A percentile compares a stretch with the other conserved stretches of the same genome.
These are phyloP conservation scores for Papilio gigon DNA, from an alignment of 2,888 invertebrate genomes.

Conservation along the genomic window DNA sequence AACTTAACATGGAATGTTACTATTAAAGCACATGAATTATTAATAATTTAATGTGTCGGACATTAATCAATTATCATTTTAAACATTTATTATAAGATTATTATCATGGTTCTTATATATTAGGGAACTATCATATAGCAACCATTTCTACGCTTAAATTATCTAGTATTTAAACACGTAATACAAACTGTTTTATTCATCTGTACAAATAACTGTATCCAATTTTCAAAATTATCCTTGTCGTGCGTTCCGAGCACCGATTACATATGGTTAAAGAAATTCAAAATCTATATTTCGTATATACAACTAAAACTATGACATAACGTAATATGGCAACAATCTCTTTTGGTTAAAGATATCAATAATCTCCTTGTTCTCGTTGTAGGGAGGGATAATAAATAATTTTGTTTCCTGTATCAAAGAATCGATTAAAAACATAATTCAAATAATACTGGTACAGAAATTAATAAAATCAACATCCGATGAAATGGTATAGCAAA, in stretches of 20 bases:
- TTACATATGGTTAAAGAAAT: conserved; percentile 60
- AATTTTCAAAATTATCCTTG: conserved; percentile 60
- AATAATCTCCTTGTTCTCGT: conserved; percentile 42
- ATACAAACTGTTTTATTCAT: conserved; percentile 43
- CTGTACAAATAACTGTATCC: conserved; percentile 51
- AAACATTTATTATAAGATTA: conserved; percentile 15
- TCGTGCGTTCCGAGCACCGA: conserved; percentile 75
- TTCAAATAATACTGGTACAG: background rate
- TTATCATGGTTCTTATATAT: conserved; percentile 12
- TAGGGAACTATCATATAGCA: conserved; percentile 40
- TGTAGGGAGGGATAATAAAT: background rate
- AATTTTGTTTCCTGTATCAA: background rate
- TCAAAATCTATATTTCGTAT: conserved; percentile 55
- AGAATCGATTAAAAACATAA: background rate
- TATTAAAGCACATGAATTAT: conserved; percentile 58
- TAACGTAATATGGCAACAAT: conserved; percentile 74
- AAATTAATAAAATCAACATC: background rate
- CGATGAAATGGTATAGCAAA: background rate
- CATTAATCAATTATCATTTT: conserved; percentile 5
- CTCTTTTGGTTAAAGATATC: conserved; percentile 68
- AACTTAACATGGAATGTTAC: conserved; percentile 60
- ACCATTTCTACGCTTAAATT: conserved; percentile 51
- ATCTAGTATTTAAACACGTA: conserved; percentile 47
- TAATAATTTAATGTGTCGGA: conserved; percentile 39
- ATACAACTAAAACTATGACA: conserved; percentile 60